Base-by-base conservation (phyloP, 2,888 invertebrate genomes). In the Ligdia adustata region DNA sequence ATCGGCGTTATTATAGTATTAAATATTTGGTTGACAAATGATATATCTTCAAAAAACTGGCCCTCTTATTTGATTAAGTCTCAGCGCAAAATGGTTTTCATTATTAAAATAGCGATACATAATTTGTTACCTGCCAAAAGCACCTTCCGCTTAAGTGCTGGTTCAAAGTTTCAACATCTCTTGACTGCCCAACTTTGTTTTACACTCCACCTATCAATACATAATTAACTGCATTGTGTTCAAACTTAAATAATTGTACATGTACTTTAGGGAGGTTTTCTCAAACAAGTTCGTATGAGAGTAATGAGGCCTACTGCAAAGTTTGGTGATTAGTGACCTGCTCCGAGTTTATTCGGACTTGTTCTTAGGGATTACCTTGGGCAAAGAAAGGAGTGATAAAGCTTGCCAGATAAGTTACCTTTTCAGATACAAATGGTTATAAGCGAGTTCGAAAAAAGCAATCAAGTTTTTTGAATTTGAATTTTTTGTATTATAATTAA, bases 231-330 rank as follows among this genome's bases (percentile, higher is more conserved):
- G 42, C 48, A 33, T 18, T 15, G 9, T 22, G 13, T 37, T 18
- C 15, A 11, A 42, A 29, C 24, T 41, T 32, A 46, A 47, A 22
- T 42, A 37, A 26, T 34, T 27, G 11, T 22, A n/a, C 22, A 28
- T n/a, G n/a, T 32, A 24, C 15, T 33, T 12, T n/a, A 11, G 27
- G 11, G 11, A 9, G 13, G 16, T 49, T 48, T 53, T 45, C 29
- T 42, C 42, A 31, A 46, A 31, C 28, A 56, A 54, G 37, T 51
- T 55, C 24, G 51, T 45, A 46, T 41, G 51, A 34, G 52, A 46
- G 45, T 57, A 72, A 72, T 69, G 72, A 66, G 61, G 52, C 71
- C 57, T 66, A 54, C 53, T 42, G 45, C 51, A 11, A 55, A 67
- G 51, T 67, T 69, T 57, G 20, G 32, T 58, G 66, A 71, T 72